phyloP scores from a whole-genome alignment of 1,140 invertebrate species.

The Doryteuthis pealeii region DNA sequence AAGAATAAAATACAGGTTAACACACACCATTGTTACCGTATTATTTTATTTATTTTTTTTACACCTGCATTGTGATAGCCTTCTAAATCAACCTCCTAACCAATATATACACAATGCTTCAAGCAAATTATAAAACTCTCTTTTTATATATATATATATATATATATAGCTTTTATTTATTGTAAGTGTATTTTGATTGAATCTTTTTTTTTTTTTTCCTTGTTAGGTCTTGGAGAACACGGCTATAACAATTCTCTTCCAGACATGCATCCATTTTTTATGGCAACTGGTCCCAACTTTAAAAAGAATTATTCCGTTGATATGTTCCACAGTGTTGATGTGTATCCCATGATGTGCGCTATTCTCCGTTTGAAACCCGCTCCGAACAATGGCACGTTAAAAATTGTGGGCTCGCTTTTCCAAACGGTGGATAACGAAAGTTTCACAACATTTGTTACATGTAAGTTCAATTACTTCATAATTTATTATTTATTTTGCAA shows the following conservation, averaged over 20 bases:
- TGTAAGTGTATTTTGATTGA: too few relatives aligned
- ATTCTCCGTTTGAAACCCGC: slow-evolving; percentile 60
- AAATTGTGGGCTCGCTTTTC: neutral
- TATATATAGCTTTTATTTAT: too few relatives aligned
- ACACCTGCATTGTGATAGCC: too few relatives aligned
- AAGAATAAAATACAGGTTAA: too few relatives aligned
- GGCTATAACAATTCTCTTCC: slow-evolving; percentile 47
- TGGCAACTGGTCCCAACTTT: slow-evolving; percentile 71
- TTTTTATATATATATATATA: too few relatives aligned
- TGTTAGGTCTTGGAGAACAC: slow-evolving; percentile 35
- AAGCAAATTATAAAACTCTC: too few relatives aligned
- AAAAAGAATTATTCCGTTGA: slow-evolving; percentile 57
- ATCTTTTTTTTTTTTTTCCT: neutral
- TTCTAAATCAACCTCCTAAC: too few relatives aligned
- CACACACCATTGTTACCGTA: too few relatives aligned
- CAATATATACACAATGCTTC: too few relatives aligned
- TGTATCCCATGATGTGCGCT: slow-evolving; percentile 71
- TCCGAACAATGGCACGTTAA: slow-evolving; percentile 48
- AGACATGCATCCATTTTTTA: slow-evolving; percentile 71
- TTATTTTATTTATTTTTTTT: too few relatives aligned
- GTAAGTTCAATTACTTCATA: neutral
- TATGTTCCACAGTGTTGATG: slow-evolving; percentile 69
- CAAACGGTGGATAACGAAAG: neutral
- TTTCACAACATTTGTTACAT: slow-evolving; percentile 2
- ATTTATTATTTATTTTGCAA: too few relatives aligned